A percentile compares a stretch with the other conserved stretches of the same genome.
These are phyloP conservation scores for Coptodon rendalli DNA, from an alignment of 2,113 vertebrate genomes.

Conservation along the genomic window DNA sequence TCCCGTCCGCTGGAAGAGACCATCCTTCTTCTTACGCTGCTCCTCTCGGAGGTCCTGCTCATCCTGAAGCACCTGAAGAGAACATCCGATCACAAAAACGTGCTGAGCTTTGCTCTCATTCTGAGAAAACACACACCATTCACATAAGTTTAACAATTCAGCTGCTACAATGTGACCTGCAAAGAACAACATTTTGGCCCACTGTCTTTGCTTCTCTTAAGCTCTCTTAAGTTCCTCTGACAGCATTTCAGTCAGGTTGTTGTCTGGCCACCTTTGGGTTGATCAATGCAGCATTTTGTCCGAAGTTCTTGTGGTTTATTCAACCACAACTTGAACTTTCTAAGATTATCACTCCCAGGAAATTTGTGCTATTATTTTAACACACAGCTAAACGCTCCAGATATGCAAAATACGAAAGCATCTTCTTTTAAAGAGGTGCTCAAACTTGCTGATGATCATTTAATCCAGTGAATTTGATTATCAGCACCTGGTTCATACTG, in stretches of 20 bases:
- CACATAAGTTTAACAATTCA: background rate
- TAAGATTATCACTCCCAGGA: background rate
- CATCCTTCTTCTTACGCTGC: constrained; percentile 79
- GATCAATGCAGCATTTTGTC: background rate
- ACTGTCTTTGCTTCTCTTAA: background rate
- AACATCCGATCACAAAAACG: background rate
- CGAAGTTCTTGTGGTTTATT: background rate
- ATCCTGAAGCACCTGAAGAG: constrained; percentile 68
- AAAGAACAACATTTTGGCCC: background rate
- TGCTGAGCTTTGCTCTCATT: background rate
- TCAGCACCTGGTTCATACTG: background rate
- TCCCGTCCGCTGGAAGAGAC: constrained; percentile 80
- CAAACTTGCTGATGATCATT: background rate
- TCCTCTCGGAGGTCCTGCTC: constrained; percentile 77
- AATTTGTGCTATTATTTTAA: background rate
- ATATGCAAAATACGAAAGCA: background rate
- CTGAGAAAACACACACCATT: background rate
- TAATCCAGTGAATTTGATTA: background rate
- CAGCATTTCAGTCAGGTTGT: background rate
- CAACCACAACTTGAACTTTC: background rate
- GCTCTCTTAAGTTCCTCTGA: background rate
- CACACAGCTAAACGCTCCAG: background rate
- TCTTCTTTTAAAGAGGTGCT: background rate
- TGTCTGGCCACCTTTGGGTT: background rate
- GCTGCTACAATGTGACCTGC: background rate